A percentile compares a stretch with the other conserved stretches of the same genome.
Evolutionary conservation across 2,888 invertebrate species (phyloP).

Genomic region (Megamerina dolium): DNA sequence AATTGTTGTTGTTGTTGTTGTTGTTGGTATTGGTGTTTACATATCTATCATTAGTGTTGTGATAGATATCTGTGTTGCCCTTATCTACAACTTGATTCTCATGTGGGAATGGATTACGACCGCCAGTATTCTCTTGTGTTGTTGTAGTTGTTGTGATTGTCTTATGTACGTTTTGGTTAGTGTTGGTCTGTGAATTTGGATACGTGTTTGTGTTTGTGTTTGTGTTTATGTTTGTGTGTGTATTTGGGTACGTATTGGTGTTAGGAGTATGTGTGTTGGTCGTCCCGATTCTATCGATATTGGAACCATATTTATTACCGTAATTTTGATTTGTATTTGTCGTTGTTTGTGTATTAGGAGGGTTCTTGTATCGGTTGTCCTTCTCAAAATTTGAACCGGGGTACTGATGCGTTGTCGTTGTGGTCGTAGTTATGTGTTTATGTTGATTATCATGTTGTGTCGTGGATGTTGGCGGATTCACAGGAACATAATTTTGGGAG

Average conservation of each 20-base stretch:
- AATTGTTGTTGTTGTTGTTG: neutral
- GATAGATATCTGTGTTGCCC: neutral
- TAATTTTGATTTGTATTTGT: constrained; percentile 26
- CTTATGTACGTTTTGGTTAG: constrained; percentile 5
- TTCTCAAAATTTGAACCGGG: constrained; percentile 36
- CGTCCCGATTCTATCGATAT: constrained; percentile 28
- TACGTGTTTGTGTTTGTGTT: constrained; percentile 2
- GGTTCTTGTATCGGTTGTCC: constrained; percentile 31
- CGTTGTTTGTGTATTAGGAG: constrained; percentile 31
- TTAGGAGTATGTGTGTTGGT: constrained; percentile 7
- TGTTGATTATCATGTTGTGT: constrained; percentile 9
- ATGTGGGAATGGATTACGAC: neutral
- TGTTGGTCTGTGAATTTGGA: constrained; percentile 13
- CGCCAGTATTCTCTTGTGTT: neutral
- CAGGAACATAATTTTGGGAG: constrained; percentile 9
- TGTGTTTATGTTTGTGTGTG: constrained; percentile 9
- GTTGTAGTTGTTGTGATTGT: constrained; percentile 17
- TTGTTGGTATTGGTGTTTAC: neutral
- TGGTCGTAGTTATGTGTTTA: constrained; percentile 22
- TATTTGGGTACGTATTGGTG: constrained; percentile 6
- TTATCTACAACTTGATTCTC: neutral
- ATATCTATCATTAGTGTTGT: neutral
- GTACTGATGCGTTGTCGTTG: constrained; percentile 5
- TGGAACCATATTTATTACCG: constrained; percentile 35
- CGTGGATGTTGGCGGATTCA: constrained; percentile 17